Evolutionary conservation across 2,888 invertebrate genomes (phyloP).

Genomic region (Xylophagus ater): DNA sequence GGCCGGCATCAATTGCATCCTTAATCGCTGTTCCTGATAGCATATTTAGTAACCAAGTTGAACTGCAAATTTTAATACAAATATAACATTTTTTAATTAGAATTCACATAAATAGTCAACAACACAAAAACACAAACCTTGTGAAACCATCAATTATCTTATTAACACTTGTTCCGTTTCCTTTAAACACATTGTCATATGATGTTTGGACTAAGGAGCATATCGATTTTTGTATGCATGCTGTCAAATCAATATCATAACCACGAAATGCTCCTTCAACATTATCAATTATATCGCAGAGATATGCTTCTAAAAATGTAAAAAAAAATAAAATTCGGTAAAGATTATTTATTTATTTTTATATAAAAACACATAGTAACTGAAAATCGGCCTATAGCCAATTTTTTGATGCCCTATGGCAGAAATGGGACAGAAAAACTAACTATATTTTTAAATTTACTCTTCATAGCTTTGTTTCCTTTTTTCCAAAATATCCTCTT

Average conservation of each 20-base stretch:
- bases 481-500: too few species aligned
- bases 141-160: slow-evolving; percentile 43
- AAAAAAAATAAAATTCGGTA: too few species aligned
- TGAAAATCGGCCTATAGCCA: too few species aligned
- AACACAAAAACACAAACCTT: slow-evolving; percentile 28
- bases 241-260: slow-evolving; percentile 48
- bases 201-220: slow-evolving; percentile 43
- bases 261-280: slow-evolving; percentile 45
- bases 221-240: slow-evolving; percentile 49
- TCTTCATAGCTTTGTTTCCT: too few species aligned
- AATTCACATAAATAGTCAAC: not conserved
- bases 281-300: slow-evolving; percentile 32
- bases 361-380: too few species aligned
- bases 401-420: too few species aligned
- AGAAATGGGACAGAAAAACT: too few species aligned
- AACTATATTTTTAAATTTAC: too few species aligned
- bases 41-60: slow-evolving; percentile 32
- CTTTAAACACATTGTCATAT: slow-evolving; percentile 31
- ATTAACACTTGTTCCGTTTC: slow-evolving; percentile 36
- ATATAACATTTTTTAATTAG: not conserved
- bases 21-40: slow-evolving; percentile 45
- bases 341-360: too few species aligned
- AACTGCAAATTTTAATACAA: slow-evolving; percentile 21
- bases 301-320: slow-evolving; percentile 22
- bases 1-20: slow-evolving; percentile 42